A percentile compares a stretch with the other conserved stretches of the same genome.
Evolutionary conservation across 2,113 vertebrate species (phyloP).

Genomic region (Gymnobelideus leadbeateri): DNA sequence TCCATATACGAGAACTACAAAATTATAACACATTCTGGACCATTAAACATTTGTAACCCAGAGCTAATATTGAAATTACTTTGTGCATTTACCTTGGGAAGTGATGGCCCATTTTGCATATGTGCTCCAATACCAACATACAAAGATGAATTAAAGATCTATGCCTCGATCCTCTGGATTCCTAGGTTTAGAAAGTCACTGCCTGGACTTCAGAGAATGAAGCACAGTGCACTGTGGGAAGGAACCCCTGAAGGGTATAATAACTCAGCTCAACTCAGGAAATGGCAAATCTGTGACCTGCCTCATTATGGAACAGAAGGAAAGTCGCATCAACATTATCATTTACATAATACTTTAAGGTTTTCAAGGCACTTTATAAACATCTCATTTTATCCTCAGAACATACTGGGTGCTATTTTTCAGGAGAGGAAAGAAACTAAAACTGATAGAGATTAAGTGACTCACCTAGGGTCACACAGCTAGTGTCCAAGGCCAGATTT

Average conservation of each 20-base stretch:
- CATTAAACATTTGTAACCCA: slow-evolving; percentile 3
- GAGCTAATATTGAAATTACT: background rate
- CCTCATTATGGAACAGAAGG: background rate
- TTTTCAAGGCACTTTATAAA: background rate
- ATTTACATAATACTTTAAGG: background rate
- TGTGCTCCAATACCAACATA: background rate
- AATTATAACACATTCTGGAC: background rate
- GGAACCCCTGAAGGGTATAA: background rate
- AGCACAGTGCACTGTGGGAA: background rate
- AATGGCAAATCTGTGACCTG: background rate
- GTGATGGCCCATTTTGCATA: background rate
- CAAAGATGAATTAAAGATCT: background rate
- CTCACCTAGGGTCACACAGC: background rate
- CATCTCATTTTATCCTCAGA: background rate
- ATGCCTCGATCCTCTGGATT: background rate
- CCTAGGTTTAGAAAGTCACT: background rate
- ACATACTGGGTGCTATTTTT: background rate
- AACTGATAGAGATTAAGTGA: background rate
- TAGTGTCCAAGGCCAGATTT: background rate
- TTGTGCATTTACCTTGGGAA: background rate
- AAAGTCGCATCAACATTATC: background rate
- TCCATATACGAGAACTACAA: background rate
- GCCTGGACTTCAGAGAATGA: background rate
- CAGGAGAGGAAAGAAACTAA: background rate
- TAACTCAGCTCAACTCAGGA: background rate